Percentiles rank a stretch among this genome's conserved stretches.
These are phyloP conservation scores for Andrena praecox DNA, from an alignment of 2,888 invertebrate genomes.

Conservation along the genomic window DNA sequence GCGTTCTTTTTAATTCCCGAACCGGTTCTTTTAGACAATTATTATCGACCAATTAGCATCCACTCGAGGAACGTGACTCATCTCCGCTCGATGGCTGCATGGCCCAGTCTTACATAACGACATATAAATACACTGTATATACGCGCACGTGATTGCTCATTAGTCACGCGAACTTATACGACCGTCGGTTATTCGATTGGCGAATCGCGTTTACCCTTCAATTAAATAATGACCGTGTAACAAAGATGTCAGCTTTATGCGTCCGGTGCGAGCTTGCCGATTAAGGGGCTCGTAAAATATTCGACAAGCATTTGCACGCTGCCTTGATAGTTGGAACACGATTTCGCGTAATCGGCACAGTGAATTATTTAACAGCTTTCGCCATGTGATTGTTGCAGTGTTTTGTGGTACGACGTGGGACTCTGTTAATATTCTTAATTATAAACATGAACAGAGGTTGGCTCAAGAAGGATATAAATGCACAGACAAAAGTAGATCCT, in stretches of 20 bases:
- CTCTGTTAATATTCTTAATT: no score
- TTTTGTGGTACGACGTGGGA: no score
- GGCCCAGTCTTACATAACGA: constrained; percentile 32
- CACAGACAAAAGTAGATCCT: no score
- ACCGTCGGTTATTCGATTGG: constrained; percentile 15
- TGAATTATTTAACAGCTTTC: constrained; percentile 17
- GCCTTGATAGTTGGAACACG: background rate
- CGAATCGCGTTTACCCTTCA: constrained; percentile 16
- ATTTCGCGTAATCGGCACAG: background rate
- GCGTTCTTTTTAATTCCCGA: constrained; percentile 24
- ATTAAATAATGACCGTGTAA: constrained; percentile 45
- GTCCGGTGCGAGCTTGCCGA: constrained; percentile 7
- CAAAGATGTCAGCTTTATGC: constrained; percentile 42
- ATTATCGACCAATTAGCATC: constrained; percentile 54
- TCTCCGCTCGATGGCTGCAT: constrained; percentile 8
- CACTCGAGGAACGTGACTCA: constrained; percentile 23
- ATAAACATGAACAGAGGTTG: no score
- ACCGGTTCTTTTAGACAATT: constrained; percentile 61
- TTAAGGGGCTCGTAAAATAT: constrained; percentile 24
- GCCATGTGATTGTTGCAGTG: background rate
- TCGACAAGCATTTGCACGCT: constrained; percentile 12
- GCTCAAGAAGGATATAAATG: no score
- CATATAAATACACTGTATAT: constrained; percentile 33
- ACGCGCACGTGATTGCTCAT: constrained; percentile 19
- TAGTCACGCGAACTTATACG: constrained; percentile 44